These are phyloP conservation scores for Xiphophorus birchmanni DNA, from an alignment of 2,797 vertebrate species.

Conservation along the genomic window DNA sequence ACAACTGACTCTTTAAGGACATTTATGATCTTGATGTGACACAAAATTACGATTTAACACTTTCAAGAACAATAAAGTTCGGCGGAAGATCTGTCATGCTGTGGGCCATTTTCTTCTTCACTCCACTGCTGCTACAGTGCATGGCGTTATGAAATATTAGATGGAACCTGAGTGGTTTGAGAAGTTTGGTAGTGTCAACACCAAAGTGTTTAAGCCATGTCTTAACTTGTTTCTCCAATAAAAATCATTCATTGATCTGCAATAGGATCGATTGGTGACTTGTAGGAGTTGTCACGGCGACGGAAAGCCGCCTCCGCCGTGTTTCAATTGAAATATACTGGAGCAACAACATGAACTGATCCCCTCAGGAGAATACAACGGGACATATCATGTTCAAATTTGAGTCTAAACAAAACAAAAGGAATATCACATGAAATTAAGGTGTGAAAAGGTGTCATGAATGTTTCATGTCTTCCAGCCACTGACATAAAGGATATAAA, in stretches of 20 bases:
- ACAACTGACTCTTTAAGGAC: no score
- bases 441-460: constrained; percentile 74
- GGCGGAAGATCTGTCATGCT: not conserved
- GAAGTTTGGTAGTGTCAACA: not conserved
- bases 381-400: constrained; percentile 64
- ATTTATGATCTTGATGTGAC: no score
- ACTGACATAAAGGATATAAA: constrained; percentile 81
- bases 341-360: constrained; percentile 54
- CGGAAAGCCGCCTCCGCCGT: constrained; percentile 24
- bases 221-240: not conserved
- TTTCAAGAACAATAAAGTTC: not conserved
- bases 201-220: not conserved
- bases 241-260: not conserved
- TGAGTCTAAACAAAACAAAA: constrained; percentile 78
- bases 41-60: no score
- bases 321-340: constrained; percentile 43
- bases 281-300: constrained; percentile 4
- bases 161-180: not conserved
- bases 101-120: not conserved
- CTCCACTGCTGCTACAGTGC: not conserved
- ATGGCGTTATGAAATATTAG: not conserved
- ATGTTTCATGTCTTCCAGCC: constrained; percentile 77
- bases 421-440: constrained; percentile 77
- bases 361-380: constrained; percentile 57
- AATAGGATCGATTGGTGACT: constrained; percentile 37